Base-by-base conservation (phyloP, 2,888 invertebrate genomes). In the Nomada ferruginata region DNA sequence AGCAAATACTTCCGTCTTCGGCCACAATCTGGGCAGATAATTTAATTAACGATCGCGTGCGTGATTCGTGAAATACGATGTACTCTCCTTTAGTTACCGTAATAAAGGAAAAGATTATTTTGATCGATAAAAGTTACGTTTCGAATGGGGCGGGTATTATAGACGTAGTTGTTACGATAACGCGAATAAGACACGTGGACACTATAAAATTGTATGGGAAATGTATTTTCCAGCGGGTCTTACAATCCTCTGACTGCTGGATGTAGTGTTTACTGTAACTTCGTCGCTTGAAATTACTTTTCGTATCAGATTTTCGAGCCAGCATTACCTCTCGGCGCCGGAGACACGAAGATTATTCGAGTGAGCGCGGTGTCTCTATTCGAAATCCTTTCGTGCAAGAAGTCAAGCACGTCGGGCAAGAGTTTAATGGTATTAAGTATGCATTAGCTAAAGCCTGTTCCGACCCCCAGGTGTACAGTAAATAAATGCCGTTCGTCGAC, bases 391-490 rank as follows among this genome's bases (percentile, higher is more conserved):
- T 15, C 20, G 47, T 9, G 57, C 47, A 65, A 57, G 65, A 47
- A 65, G 36, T 20, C 73, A 13, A 29, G 73, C 47, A 57, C 44
- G 29, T 53, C 26, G 50, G 44, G 44, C 44, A 10, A 26, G 36
- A 73, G 29, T 59, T 73, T 73, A 66, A 50, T 65, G 63, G 26
- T 47, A 60, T 36, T 60, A 59, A 70, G 53, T 60, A 20, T 55
- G 60, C 70, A 69, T 77, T 69, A 64, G 59, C 66, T 60, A 78
- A 70, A 65, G 65, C 79, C 42, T 61, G 50, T 66, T 20, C 36
- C 36, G 36, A 36, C 36, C 26, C 42, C 47, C 29, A 4, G 47
- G 47, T 36, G 60, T 0, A n/a, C 71, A 55, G 71, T 71, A 79
- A 79, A 71, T 79, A 71, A 71, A 71, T 47, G 61, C n/a, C 47